Conservation (phyloP, 2,888 invertebrate genomes). For the Liodrosophila aerea region DNA sequence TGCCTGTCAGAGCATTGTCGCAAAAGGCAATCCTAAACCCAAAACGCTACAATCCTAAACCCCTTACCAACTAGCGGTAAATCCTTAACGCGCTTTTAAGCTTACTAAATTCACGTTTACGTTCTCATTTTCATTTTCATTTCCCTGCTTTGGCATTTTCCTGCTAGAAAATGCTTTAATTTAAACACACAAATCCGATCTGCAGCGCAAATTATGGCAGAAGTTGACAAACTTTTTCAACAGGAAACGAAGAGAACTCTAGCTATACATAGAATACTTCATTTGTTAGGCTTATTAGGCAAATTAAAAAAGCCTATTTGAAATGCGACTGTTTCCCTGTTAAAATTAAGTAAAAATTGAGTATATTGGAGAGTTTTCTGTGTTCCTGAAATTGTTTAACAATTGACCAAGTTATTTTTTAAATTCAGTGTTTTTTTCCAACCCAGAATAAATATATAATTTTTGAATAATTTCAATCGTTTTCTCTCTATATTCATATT, state of each 20-base stretch:
- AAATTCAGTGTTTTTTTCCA: no score
- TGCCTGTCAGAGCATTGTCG: slow-evolving; percentile 67
- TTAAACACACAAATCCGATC: slow-evolving; percentile 72
- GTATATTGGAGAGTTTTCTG: no score
- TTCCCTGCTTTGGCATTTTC: slow-evolving; percentile 32
- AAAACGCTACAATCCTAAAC: slow-evolving; percentile 5
- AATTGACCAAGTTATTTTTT: no score
- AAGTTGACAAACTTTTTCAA: slow-evolving; percentile 51
- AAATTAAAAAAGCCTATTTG: slow-evolving; percentile 4
- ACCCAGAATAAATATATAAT: no score
- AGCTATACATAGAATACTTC: slow-evolving; percentile 17
- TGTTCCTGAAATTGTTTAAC: no score
- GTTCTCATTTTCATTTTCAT: slow-evolving; percentile 38
- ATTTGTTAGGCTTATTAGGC: slow-evolving; percentile 26
- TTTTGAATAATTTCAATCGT: no score
- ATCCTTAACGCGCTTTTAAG: slow-evolving; percentile 52
- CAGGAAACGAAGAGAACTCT: not conserved
- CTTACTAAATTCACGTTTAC: slow-evolving; percentile 22
- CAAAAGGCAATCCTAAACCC: slow-evolving; percentile 34
- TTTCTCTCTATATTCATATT: no score
- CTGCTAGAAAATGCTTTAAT: slow-evolving; percentile 62
- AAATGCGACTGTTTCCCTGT: no score
- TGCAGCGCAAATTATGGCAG: slow-evolving; percentile 57
- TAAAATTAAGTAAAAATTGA: no score
- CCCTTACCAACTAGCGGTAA: slow-evolving; percentile 40